Conservation (phyloP, 2,113 vertebrate genomes). For the Cyanoliseus patagonus region DNA sequence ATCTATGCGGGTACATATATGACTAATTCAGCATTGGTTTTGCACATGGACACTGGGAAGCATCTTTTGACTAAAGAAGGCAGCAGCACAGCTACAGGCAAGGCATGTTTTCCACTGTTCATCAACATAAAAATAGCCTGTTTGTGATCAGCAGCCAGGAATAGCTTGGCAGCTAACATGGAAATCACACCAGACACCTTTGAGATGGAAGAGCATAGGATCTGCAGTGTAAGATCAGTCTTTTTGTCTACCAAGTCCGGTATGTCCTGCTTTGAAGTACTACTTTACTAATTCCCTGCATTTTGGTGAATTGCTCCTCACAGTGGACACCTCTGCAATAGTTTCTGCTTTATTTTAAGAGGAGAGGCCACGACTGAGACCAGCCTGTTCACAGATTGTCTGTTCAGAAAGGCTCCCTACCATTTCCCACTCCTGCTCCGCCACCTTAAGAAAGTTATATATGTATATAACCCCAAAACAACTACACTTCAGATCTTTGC, state of each 20-base stretch:
- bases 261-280: not conserved
- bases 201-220: not conserved
- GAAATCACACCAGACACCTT: slow-evolving; percentile 23
- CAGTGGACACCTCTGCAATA: not conserved
- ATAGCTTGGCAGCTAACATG: slow-evolving; percentile 34
- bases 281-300: not conserved
- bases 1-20: not conserved
- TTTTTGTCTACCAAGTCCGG: not conserved
- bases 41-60: not conserved
- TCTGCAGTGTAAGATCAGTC: not conserved
- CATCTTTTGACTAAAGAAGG: slow-evolving; percentile 56
- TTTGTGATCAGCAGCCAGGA: slow-evolving; percentile 40
- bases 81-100: not conserved
- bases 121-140: slow-evolving; percentile 57
- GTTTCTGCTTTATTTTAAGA: not conserved
- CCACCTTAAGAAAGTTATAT: not conserved
- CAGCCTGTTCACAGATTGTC: not conserved
- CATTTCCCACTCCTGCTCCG: not conserved
- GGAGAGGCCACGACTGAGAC: not conserved
- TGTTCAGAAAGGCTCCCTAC: not conserved
- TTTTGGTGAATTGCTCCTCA: not conserved
- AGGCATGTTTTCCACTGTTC: slow-evolving; percentile 43
- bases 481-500: not conserved
- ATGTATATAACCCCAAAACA: not conserved
- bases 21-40: not conserved